Evolutionary conservation across 2,113 vertebrate genomes (phyloP).

Genomic region (Daphoenositta chrysoptera): DNA sequence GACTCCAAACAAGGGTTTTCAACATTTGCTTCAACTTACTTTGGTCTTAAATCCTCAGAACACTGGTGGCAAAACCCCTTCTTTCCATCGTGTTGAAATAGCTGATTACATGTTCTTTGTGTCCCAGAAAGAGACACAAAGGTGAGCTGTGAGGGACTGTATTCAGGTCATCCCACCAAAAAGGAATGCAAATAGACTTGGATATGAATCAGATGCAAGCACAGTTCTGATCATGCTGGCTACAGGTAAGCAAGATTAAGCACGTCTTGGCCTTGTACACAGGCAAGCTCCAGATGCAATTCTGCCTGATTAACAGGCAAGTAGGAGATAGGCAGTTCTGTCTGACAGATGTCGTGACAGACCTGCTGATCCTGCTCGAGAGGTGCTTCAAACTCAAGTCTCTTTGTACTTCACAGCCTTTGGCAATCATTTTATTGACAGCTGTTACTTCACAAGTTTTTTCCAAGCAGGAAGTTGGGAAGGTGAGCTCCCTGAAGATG

Average conservation of each 20-base stretch:
- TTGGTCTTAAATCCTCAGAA: not conserved
- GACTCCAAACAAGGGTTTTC: not conserved
- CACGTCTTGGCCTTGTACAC: fast-evolving
- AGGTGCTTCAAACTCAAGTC: not conserved
- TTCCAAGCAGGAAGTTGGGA: not conserved
- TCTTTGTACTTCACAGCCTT: not conserved
- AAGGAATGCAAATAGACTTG: not conserved
- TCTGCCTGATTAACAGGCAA: fast-evolving
- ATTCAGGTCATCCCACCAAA: not conserved
- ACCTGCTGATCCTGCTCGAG: not conserved
- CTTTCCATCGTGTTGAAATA: fast-evolving
- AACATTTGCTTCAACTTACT: not conserved
- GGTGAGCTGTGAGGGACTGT: fast-evolving
- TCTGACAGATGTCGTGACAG: not conserved
- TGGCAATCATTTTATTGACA: not conserved
- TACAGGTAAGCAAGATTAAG: not conserved
- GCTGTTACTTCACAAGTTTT: not conserved
- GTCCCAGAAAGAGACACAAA: too few species aligned
- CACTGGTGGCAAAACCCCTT: not conserved
- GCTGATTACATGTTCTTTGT: not conserved
- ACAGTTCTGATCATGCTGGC: not conserved
- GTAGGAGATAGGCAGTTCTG: not conserved
- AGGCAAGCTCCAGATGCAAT: not conserved
- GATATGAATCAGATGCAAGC: not conserved
- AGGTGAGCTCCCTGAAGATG: not conserved